These are phyloP conservation scores for Paramisgurnus dabryanus DNA, from an alignment of 2,113 vertebrate genomes.

Conservation along the genomic window DNA sequence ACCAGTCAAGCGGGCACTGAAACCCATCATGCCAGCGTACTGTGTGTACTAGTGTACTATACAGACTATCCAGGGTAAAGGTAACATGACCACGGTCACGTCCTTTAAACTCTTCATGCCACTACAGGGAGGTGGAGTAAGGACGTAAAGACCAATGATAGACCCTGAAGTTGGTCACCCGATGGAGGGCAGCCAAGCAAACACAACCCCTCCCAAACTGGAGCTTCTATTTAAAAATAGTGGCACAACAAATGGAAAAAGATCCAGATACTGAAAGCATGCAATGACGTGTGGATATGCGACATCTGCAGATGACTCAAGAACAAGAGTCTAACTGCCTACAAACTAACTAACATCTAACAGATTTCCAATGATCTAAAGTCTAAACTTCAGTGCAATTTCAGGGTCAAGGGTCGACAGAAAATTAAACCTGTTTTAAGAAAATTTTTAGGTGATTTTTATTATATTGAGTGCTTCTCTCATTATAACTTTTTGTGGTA, in stretches of 20 bases:
- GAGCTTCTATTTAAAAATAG: constrained; percentile 45
- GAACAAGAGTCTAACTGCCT: background rate
- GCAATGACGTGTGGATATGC: background rate
- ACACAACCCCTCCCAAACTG: background rate
- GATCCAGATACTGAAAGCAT: constrained; percentile 26
- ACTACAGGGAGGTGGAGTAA: background rate
- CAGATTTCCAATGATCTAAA: background rate
- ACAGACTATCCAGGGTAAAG: constrained; percentile 50
- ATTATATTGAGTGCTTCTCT: no score
- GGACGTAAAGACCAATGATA: constrained; percentile 41
- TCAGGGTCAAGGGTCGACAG: background rate
- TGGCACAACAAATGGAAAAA: constrained; percentile 35
- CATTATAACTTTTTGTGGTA: no score
- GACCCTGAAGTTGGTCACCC: constrained; percentile 28
- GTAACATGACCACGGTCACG: constrained; percentile 29
- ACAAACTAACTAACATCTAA: no score
- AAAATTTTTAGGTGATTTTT: no score
- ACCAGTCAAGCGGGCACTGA: constrained; percentile 2
- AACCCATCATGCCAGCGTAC: constrained; percentile 26
- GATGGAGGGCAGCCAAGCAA: constrained; percentile 28
- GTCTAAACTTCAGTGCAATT: background rate
- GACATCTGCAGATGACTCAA: background rate
- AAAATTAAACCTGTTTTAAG: no score
- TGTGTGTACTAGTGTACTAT: background rate
- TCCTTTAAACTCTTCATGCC: constrained; percentile 43